phyloP scores from a whole-genome alignment of 2,888 invertebrate genomes.

The Dynastes tityus region DNA sequence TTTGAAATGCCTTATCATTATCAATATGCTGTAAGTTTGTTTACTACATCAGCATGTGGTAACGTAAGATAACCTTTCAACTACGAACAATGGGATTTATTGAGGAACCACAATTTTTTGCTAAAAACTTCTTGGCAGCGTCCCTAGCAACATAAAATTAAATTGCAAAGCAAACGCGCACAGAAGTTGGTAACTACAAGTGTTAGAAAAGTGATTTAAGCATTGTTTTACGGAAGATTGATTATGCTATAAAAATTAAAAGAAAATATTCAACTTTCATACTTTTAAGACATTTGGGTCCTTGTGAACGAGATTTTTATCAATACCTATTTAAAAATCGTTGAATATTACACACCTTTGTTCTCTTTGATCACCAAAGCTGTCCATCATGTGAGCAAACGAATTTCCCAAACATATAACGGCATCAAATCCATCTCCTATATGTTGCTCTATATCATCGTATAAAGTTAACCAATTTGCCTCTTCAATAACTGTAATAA shows the following conservation, averaged over 20 bases:
- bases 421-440: constrained; percentile 85
- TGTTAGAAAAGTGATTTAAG: too few species aligned
- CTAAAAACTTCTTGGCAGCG: too few species aligned
- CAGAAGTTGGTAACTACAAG: too few species aligned
- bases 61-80: not conserved
- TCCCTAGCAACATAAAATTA: too few species aligned
- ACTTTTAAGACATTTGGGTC: too few species aligned
- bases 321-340: too few species aligned
- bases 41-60: constrained; percentile 1
- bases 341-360: constrained; percentile 73
- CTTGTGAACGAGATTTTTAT: too few species aligned
- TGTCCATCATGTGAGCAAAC: constrained; percentile 90
- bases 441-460: constrained; percentile 79
- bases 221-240: too few species aligned
- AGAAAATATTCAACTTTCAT: too few species aligned
- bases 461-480: constrained; percentile 91
- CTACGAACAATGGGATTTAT: not conserved
- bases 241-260: too few species aligned
- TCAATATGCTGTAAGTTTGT: constrained; percentile 14
- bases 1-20: constrained; percentile 18
- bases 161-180: too few species aligned
- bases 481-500: constrained; percentile 85
- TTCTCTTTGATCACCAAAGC: constrained; percentile 83
- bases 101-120: not conserved
- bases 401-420: constrained; percentile 93